phyloP scores from a whole-genome alignment of 2,113 vertebrate species.

The Plotosus lineatus region DNA sequence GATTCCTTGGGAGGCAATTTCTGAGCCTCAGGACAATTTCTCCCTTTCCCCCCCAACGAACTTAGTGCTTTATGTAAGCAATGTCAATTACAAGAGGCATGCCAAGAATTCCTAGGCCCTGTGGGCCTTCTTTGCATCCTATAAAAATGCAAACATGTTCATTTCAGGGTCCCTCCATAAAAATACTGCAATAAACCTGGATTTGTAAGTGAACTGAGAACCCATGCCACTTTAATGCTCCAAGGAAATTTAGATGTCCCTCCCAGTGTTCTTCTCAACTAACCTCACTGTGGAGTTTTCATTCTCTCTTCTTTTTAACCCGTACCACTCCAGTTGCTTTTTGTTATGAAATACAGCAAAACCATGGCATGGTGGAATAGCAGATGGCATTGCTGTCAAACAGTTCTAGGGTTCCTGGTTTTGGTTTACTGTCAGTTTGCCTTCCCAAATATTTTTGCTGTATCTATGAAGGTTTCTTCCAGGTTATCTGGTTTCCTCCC shows the following conservation, averaged over 20 bases:
- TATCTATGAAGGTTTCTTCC: neutral
- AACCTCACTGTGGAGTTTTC: too few species aligned
- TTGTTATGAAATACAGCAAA: neutral
- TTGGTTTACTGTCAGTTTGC: neutral
- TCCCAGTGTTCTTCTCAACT: neutral
- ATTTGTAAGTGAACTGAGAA: neutral
- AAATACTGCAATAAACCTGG: neutral
- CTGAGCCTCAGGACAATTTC: slow-evolving; percentile 12
- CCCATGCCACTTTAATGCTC: neutral
- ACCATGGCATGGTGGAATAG: neutral
- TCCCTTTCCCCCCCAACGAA: slow-evolving; percentile 9
- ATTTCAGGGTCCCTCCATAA: neutral
- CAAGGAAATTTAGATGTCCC: neutral
- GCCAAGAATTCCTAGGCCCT: neutral
- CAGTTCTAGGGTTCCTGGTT: neutral
- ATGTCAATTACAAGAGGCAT: neutral
- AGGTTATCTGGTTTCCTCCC: neutral
- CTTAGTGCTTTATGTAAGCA: slow-evolving; percentile 44
- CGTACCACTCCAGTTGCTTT: neutral
- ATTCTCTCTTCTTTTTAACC: neutral
- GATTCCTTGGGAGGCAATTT: slow-evolving; percentile 39
- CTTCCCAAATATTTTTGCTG: neutral
- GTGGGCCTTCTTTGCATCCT: neutral
- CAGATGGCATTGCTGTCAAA: neutral
- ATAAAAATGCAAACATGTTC: neutral